phyloP scores from a whole-genome alignment of 1,140 invertebrate genomes.

The Tetragnatha versicolor region DNA sequence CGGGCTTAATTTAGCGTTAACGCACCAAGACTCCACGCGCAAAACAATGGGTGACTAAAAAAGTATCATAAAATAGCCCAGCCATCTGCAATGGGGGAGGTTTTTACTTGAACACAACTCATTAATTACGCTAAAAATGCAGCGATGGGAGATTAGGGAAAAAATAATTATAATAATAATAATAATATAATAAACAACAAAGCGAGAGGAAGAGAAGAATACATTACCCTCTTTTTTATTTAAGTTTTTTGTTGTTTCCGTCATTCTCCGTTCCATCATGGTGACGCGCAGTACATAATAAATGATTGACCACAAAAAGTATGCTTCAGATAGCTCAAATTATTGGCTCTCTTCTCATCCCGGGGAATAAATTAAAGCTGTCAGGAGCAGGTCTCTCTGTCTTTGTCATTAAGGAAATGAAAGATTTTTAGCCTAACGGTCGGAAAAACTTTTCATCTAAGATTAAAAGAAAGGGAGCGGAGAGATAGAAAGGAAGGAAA shows the following conservation, averaged over 20 bases:
- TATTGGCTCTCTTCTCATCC: constrained; percentile 46
- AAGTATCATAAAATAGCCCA: constrained; percentile 30
- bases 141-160: constrained; percentile 34
- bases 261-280: constrained; percentile 1
- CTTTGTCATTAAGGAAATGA: constrained; percentile 54
- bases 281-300: constrained; percentile 48
- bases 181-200: constrained; percentile 2
- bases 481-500: constrained; percentile 1
- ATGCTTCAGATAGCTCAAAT: constrained; percentile 47
- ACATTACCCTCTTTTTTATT: constrained; percentile 28
- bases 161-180: too few relatives aligned
- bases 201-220: constrained; percentile 45
- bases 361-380: constrained; percentile 51
- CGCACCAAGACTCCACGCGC: neutral
- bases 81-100: constrained; percentile 30
- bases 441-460: constrained; percentile 47
- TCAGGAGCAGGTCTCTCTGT: constrained; percentile 44
- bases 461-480: constrained; percentile 40
- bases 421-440: constrained; percentile 56
- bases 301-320: constrained; percentile 54
- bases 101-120: constrained; percentile 42
- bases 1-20: constrained; percentile 43
- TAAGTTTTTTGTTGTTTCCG: constrained; percentile 4
- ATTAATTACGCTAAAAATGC: constrained; percentile 52
- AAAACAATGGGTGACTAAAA: constrained; percentile 40